phyloP scores from a whole-genome alignment of 2,888 invertebrate species.

The Limnephilus marmoratus region DNA sequence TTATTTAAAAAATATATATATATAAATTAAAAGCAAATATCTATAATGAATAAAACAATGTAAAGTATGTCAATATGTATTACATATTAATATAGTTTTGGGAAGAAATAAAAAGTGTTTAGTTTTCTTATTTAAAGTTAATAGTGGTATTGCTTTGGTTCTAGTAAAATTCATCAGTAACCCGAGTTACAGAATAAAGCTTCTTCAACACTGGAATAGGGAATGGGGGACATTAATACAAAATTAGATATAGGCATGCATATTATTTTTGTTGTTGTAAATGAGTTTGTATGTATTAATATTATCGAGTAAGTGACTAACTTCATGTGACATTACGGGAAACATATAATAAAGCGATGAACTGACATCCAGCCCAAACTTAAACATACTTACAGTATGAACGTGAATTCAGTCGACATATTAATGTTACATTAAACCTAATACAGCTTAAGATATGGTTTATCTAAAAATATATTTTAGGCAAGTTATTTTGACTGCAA shows the following conservation, averaged over 20 bases:
- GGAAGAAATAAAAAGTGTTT: background rate
- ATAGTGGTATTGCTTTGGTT: background rate
- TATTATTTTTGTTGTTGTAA: background rate
- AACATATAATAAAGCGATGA: background rate
- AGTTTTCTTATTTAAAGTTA: background rate
- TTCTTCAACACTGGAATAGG: background rate
- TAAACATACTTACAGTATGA: background rate
- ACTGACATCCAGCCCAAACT: background rate
- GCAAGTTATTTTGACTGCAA: constrained; percentile 2
- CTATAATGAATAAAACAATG: background rate
- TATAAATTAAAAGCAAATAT: background rate
- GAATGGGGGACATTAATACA: background rate
- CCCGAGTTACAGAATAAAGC: background rate
- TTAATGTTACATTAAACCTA: background rate
- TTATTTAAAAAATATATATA: background rate
- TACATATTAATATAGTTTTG: background rate
- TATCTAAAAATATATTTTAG: constrained; percentile 2
- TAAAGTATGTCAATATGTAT: background rate
- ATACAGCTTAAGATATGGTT: constrained; percentile 2
- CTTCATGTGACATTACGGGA: background rate
- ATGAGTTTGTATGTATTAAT: background rate
- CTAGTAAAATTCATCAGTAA: background rate
- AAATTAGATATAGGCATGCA: background rate
- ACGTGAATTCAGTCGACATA: background rate
- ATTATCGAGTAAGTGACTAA: background rate